Conservation (phyloP, 2,888 invertebrate genomes). For the Pristionchus fissidentatus region DNA sequence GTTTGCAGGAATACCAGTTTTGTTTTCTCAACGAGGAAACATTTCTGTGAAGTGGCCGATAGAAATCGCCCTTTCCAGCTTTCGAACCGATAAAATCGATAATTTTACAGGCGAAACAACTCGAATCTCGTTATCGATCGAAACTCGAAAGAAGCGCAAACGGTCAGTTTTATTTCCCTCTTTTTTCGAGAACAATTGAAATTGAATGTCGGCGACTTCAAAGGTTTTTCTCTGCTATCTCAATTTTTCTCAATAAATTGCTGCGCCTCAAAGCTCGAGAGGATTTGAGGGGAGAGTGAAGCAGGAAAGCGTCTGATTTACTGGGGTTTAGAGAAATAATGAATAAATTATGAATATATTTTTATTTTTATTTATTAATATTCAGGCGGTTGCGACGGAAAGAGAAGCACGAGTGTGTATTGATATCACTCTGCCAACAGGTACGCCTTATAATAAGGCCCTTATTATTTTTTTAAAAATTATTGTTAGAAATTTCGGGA, state of each 20-base stretch:
- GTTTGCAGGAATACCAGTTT: no score
- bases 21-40: no score
- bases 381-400: constrained; percentile 46
- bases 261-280: neutral
- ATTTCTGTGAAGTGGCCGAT: no score
- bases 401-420: constrained; percentile 69
- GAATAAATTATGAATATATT: neutral
- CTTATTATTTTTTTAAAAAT: neutral
- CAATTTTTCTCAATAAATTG: neutral
- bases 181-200: no score
- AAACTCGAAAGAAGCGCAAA: constrained; percentile 66
- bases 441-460: neutral
- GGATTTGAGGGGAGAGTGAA: neutral
- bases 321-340: neutral
- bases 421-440: constrained; percentile 70
- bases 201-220: constrained; percentile 5
- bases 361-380: neutral
- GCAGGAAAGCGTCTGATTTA: neutral
- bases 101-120: constrained; percentile 60
- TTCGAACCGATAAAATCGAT: no score
- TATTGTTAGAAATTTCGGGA: no score
- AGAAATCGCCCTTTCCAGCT: no score
- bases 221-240: no score
- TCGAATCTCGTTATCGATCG: constrained; percentile 56
- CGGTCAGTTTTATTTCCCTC: constrained; percentile 48